phyloP scores from a whole-genome alignment of 92 coral and sea anemone genomes.

The Porites cylindrica region DNA sequence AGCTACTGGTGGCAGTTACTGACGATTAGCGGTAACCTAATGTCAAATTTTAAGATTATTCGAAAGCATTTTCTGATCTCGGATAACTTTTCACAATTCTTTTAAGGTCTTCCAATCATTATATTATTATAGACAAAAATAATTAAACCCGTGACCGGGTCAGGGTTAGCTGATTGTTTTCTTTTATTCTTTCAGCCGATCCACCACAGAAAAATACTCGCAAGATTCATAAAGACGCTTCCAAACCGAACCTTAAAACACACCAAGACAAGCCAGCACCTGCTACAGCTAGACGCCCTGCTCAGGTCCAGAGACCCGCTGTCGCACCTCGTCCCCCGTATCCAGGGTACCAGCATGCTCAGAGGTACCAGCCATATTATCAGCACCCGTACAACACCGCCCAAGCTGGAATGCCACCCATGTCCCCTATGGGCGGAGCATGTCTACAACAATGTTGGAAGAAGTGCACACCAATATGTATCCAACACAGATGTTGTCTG shows the following conservation, averaged over 20 bases:
- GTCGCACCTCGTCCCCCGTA: conserved; percentile 42
- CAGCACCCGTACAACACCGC: conserved; percentile 23
- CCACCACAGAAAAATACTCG: conserved; percentile 20
- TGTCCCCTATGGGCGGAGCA: conserved; percentile 81
- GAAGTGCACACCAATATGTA: conserved; percentile 82
- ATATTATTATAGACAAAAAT: too few relatives aligned
- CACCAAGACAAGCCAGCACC: conserved; percentile 38
- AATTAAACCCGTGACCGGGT: too few relatives aligned
- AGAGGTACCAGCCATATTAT: conserved; percentile 26
- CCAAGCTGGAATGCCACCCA: conserved; percentile 50
- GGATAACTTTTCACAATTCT: too few relatives aligned
- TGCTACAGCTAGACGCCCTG: conserved; percentile 31
- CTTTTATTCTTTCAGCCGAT: not conserved
- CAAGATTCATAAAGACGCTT: not conserved
- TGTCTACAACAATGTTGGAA: conserved; percentile 69
- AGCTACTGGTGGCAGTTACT: not conserved
- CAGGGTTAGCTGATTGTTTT: not conserved
- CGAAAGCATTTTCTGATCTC: too few relatives aligned
- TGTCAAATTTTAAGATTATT: too few relatives aligned
- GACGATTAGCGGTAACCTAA: not conserved
- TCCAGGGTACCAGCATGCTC: conserved; percentile 40
- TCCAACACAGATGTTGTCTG: conserved; percentile 82
- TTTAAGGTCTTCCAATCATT: too few relatives aligned
- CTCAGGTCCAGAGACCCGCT: conserved; percentile 27
- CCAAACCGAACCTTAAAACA: conserved; percentile 13